phyloP scores from a whole-genome alignment of 2,888 invertebrate species.

The Melanchra persicariae region DNA sequence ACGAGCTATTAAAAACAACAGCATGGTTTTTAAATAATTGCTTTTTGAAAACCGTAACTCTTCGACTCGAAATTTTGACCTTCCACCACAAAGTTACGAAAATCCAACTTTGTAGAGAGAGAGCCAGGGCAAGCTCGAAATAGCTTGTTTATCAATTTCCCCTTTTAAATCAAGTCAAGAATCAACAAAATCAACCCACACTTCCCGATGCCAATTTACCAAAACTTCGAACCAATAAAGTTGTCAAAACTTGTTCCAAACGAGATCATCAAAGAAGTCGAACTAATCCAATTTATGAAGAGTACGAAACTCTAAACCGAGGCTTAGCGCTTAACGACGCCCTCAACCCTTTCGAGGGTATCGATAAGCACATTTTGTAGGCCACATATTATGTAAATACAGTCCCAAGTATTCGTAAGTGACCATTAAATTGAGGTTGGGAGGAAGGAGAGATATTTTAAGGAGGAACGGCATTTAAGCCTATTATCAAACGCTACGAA shows the following conservation, averaged over 20 bases:
- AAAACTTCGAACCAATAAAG: slow-evolving; percentile 40
- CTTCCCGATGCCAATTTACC: slow-evolving; percentile 28
- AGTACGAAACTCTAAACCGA: slow-evolving; percentile 32
- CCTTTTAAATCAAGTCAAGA: neutral
- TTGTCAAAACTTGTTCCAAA: slow-evolving; percentile 51
- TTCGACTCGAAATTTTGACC: neutral
- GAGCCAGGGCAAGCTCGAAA: neutral
- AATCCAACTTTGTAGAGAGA: neutral
- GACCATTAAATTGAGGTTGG: slow-evolving; percentile 13
- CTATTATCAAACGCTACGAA: neutral
- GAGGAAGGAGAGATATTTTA: neutral
- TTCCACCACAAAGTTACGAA: neutral
- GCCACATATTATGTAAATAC: slow-evolving; percentile 46
- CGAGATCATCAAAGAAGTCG: slow-evolving; percentile 48
- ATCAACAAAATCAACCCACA: slow-evolving; percentile 15
- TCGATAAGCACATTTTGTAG: slow-evolving; percentile 34
- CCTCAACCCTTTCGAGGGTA: slow-evolving; percentile 45
- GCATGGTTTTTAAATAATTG: neutral
- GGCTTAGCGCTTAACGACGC: slow-evolving; percentile 22
- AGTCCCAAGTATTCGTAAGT: slow-evolving; percentile 27
- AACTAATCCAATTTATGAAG: slow-evolving; percentile 57
- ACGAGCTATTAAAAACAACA: too few species aligned
- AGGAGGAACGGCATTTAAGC: neutral
- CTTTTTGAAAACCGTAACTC: neutral
- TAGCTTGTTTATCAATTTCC: neutral